Conservation (phyloP, 1,140 invertebrate genomes). For the Gryllus bimaculatus region DNA sequence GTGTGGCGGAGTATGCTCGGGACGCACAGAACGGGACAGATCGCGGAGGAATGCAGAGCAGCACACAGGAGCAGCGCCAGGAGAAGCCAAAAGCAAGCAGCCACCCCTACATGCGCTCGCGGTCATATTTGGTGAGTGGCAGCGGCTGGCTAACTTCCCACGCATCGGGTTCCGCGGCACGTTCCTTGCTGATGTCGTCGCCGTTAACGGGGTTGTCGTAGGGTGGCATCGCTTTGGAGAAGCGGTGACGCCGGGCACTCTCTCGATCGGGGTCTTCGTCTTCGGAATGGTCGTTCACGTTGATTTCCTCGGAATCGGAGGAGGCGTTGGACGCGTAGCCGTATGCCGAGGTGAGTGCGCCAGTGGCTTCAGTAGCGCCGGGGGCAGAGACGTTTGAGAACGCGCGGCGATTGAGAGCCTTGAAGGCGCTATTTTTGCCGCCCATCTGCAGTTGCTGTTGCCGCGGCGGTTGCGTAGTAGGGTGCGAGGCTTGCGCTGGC, state of each 20-base stretch:
- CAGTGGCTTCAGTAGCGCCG: background rate
- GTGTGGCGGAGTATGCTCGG: no score
- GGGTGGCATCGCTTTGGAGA: background rate
- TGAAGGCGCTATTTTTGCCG: conserved; percentile 20
- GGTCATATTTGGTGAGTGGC: conserved; percentile 17
- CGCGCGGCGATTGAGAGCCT: conserved; percentile 6
- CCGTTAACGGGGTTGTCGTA: background rate
- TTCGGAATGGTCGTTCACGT: conserved; percentile 17
- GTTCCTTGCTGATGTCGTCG: background rate
- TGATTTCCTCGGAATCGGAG: conserved; percentile 19
- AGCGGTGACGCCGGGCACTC: background rate
- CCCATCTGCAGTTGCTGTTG: conserved; percentile 17
- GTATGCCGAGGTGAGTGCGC: background rate
- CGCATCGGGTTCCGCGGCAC: background rate
- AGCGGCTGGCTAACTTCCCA: conserved; percentile 12
- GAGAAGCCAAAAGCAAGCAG: no score
- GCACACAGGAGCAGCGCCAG: no score
- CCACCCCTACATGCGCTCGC: background rate
- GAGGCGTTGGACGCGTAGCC: conserved; percentile 1
- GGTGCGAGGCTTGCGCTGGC: conserved; percentile 13
- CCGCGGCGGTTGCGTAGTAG: conserved; percentile 7
- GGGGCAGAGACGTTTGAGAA: background rate
- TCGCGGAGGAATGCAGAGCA: no score
- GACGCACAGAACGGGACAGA: no score
- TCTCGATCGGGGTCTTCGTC: conserved; percentile 13